Evolutionary conservation across 2,797 vertebrate genomes (phyloP), one percentile per base, ranked within the genome.

Genomic region (Acipenser transmontanus): DNA sequence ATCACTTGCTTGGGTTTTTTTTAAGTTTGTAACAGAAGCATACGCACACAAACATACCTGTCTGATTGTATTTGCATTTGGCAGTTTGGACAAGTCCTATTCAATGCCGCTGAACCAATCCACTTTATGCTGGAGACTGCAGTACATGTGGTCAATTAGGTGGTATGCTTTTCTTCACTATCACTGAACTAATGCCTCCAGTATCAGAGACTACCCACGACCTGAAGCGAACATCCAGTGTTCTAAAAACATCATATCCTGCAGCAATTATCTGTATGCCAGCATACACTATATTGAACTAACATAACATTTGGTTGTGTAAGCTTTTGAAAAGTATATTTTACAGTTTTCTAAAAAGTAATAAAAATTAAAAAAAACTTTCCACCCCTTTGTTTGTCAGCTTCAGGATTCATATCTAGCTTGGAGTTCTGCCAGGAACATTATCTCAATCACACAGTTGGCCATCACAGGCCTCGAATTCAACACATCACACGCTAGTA

Each of bases 41-140:
- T 50, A 70, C 57, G 66, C 0, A 75, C 61, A 69, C 6, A 47
- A 9, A 70, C 6, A 68, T 57, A 57, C 54, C 54, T 57, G 12
- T n/a, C 14, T 57, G 54, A 5, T 9, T 57, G 54, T 57, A 57
- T 57, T n/a, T 13, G 54, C 12, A 57, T 57, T 13, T n/a, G 14
- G 54, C 12, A 14, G 12, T 4, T 57, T n/a, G 9, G 10, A 7
- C 1, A 57, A n/a, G 14, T 57, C 12, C 12, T 11, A 13, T 57
- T 57, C 6, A 11, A 11, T 57, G n/a, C 54, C 2, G 11, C 14
- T n/a, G 12, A n/a, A 57, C 54, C 12, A n/a, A n/a, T n/a, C 4
- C 54, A 57, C 11, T n/a, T 57, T 57, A 57, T 57, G 14, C 12
- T 57, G 54, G 12, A 11, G 54, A 57, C 54, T 57, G 9, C 2